Evolutionary conservation across 2,797 vertebrate genomes (phyloP).

Genomic region (Acanthurus tractus): DNA sequence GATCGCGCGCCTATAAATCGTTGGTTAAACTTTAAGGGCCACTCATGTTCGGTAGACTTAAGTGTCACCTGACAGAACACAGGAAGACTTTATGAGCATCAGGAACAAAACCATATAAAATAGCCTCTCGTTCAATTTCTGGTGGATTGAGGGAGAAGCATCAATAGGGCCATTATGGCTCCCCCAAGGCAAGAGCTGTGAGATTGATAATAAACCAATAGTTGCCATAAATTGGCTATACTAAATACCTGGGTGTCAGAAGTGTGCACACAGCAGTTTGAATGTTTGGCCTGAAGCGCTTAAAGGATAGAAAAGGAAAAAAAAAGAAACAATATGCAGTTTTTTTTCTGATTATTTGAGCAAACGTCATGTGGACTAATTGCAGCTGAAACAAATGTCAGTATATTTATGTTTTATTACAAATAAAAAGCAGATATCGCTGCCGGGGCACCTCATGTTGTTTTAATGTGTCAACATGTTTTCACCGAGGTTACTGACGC

Average conservation of each 20-base stretch:
- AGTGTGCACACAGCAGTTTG: slow-evolving; percentile 22
- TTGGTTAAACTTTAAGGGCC: slow-evolving; percentile 57
- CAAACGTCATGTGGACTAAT: slow-evolving; percentile 51
- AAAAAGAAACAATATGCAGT: not conserved
- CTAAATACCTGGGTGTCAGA: slow-evolving; percentile 58
- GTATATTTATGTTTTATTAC: slow-evolving; percentile 8
- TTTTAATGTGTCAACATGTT: not conserved
- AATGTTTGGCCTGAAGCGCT: slow-evolving; percentile 31
- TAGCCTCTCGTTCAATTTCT: slow-evolving; percentile 59
- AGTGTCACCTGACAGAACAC: slow-evolving; percentile 61
- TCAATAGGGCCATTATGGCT: slow-evolving; percentile 60
- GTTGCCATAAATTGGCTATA: slow-evolving; percentile 47
- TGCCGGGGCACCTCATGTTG: not conserved
- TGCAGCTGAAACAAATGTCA: slow-evolving; percentile 18
- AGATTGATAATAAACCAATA: slow-evolving; percentile 67
- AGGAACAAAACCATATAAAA: slow-evolving; percentile 72
- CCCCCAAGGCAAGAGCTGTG: slow-evolving; percentile 47
- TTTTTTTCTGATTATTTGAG: slow-evolving; percentile 22
- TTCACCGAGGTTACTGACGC: not conserved
- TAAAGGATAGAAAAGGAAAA: too few relatives aligned
- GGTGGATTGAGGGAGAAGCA: slow-evolving; percentile 53
- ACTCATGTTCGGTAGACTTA: slow-evolving; percentile 57
- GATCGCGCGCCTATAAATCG: slow-evolving; percentile 71
- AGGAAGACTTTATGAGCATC: slow-evolving; percentile 63
- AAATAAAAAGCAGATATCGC: not conserved